Percentiles rank a stretch among this genome's conserved stretches.
Conservation (phyloP, 2,797 vertebrate species). For the Nannoperca obscura region DNA sequence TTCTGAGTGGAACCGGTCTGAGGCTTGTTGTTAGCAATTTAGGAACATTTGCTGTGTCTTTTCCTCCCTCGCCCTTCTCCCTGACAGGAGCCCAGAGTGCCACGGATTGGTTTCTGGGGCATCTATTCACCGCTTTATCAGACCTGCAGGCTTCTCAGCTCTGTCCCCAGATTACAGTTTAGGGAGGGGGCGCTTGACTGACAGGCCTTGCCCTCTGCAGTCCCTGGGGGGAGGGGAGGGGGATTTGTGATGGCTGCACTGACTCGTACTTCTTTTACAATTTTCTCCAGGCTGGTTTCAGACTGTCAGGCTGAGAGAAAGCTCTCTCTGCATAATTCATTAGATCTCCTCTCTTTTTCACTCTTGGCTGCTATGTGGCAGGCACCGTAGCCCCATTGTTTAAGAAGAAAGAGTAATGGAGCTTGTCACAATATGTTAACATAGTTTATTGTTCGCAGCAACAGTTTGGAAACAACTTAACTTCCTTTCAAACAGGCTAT, state of each 20-base stretch:
- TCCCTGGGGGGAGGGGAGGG: constrained; percentile 74
- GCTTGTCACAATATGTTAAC: constrained; percentile 80
- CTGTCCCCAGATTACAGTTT: constrained; percentile 84
- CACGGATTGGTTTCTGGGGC: constrained; percentile 75
- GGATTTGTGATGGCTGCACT: constrained; percentile 83
- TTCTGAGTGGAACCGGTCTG: constrained; percentile 46
- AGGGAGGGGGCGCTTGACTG: constrained; percentile 81
- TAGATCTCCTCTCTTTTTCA: constrained; percentile 79
- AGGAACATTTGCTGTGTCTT: constrained; percentile 70
- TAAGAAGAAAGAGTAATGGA: constrained; percentile 78
- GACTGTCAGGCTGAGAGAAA: constrained; percentile 81
- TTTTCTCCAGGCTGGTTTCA: constrained; percentile 82
- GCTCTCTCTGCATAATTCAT: constrained; percentile 85
- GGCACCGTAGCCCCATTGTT: constrained; percentile 72
- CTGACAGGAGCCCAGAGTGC: constrained; percentile 65
- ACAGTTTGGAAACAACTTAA: constrained; percentile 77
- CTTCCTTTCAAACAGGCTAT: constrained; percentile 57
- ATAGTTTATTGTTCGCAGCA: constrained; percentile 75
- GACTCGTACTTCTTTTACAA: constrained; percentile 83
- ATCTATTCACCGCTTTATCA: constrained; percentile 81
- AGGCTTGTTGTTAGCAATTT: constrained; percentile 74
- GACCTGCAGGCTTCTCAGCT: constrained; percentile 79
- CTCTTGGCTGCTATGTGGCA: constrained; percentile 72
- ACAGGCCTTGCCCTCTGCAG: constrained; percentile 82
- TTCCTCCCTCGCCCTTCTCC: constrained; percentile 39